Conservation (phyloP, 1,140 invertebrate species). For the Phymorhynchus buccinoides region DNA sequence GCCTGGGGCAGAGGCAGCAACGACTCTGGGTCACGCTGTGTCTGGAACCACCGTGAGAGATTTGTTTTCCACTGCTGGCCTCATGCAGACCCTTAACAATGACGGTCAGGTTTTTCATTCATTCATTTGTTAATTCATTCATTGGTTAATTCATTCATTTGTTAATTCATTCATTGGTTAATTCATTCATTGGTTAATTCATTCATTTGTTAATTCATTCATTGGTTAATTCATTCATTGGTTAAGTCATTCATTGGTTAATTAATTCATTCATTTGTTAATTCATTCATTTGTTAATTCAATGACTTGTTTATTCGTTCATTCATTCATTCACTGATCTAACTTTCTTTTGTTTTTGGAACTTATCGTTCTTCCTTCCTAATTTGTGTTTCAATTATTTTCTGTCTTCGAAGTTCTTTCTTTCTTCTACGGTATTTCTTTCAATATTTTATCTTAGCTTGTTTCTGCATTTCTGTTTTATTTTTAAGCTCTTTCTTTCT, state of each 20-base stretch:
- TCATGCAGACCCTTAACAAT: constrained; percentile 42
- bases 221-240: neutral
- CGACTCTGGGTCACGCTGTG: neutral
- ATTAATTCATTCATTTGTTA: neutral
- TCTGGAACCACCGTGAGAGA: constrained; percentile 32
- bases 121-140: neutral
- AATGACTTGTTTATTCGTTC: too few species aligned
- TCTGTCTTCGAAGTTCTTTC: neutral
- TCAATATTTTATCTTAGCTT: neutral
- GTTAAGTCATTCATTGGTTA: neutral
- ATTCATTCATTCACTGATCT: too few species aligned
- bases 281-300: too few species aligned
- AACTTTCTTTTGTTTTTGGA: neutral
- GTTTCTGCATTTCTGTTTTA: neutral
- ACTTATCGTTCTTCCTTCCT: neutral
- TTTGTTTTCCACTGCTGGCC: constrained; percentile 43
- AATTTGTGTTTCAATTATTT: neutral
- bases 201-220: neutral
- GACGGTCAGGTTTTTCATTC: constrained; percentile 39
- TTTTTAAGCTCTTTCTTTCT: constrained; percentile 14
- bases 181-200: neutral
- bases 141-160: too few species aligned
- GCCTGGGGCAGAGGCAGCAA: constrained; percentile 25
- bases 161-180: too few species aligned
- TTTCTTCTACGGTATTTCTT: neutral